Evolutionary conservation across 2,888 invertebrate species (phyloP), one percentile per base, ranked within the genome.

Genomic region (Pollenia angustigena): DNA sequence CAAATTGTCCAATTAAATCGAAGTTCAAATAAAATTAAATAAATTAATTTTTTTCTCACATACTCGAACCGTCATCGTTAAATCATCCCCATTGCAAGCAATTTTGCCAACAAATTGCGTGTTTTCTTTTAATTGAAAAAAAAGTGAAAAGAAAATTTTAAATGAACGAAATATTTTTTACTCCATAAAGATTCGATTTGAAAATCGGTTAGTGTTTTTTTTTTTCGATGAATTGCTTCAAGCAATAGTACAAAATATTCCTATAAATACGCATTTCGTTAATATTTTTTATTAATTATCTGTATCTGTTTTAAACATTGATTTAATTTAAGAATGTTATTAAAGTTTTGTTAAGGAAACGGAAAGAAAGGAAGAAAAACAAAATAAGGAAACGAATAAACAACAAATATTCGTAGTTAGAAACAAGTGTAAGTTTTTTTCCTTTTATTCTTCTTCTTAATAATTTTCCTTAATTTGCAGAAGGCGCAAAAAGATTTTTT

Each of bases 21-120:
- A 74, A 88, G 87, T 87, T 88, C 86, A 88, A 86, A 88, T 87
- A 85, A 88, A 88, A 88, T 88, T 86, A 66, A 87, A 87, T 88
- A 79, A 87, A 83, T 88, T 84, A 87, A 87, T 18, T 88, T 87
- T 68, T 72, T 78, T 81, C 74, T 87, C 80, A 78, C 68, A 82
- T 68, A 76, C 40, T 72, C 16, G 50, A 72, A 74, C 44, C n/a
- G 64, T 64, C 40, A 76, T 71, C 42, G 52, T 64, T 32, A 48
- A 58, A 75, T 69, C 64, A 75, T 82, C 18, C 40, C 32, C 6
- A 66, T 50, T 50, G 18, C 9, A 81, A 60, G 44, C 66, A 54
- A 44, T 54, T 75, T 71, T 40, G 18, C 62, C 48, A 69, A 60
- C 50, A 86, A 80, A 79, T 78, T 72, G 64, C 46, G 58, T 79